Evolutionary conservation across 2,797 vertebrate genomes (phyloP).

Genomic region (Schizothorax lantsangensis): DNA sequence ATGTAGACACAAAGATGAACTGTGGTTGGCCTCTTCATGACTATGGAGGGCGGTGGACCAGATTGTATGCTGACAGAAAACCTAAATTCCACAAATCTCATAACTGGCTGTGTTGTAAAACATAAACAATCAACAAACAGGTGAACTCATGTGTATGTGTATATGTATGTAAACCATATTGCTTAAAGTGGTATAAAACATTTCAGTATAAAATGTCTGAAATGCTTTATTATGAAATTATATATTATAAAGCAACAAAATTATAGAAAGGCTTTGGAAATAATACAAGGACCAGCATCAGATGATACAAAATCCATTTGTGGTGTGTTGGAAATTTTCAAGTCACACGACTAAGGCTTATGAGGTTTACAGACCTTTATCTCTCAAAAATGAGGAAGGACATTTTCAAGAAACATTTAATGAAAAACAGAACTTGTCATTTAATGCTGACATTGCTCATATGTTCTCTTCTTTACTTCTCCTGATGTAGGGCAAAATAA

Average conservation of each 20-base stretch:
- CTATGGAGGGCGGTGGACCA: no score
- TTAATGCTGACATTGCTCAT: neutral
- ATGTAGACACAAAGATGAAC: neutral
- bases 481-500: neutral
- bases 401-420: neutral
- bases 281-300: neutral
- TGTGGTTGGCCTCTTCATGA: neutral
- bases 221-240: neutral
- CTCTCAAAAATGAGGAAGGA: neutral
- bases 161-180: neutral
- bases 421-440: slow-evolving; percentile 21
- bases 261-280: neutral
- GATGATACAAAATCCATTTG: neutral
- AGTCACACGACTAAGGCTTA: neutral
- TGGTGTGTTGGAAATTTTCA: neutral
- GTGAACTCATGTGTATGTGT: neutral
- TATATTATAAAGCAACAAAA: neutral
- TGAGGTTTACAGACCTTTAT: neutral
- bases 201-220: neutral
- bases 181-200: neutral
- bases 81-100: neutral
- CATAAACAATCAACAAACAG: neutral
- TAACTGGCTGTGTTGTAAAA: neutral
- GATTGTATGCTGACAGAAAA: neutral
- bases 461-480: neutral